Evolutionary conservation across 2,113 vertebrate species (phyloP).

Genomic region (Haemorhous mexicanus): DNA sequence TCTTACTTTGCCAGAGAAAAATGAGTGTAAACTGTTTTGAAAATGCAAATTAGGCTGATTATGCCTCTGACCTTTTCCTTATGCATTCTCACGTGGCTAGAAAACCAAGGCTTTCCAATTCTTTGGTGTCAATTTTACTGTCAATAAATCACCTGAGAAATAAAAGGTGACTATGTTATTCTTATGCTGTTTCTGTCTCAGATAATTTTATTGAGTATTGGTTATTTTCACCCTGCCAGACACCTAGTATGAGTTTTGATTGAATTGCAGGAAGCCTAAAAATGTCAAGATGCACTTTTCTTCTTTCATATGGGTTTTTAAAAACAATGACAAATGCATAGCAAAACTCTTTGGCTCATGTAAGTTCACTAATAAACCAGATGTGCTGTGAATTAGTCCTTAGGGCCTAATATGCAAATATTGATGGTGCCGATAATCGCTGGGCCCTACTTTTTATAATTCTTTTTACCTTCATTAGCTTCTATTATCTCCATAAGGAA

Average conservation of each 20-base stretch:
- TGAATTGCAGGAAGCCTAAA: neutral
- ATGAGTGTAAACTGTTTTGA: neutral
- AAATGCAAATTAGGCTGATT: neutral
- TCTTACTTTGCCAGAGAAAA: neutral
- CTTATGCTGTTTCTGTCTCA: neutral
- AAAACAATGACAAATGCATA: conserved; percentile 43
- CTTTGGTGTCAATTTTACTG: neutral
- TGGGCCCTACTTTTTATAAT: conserved; percentile 60
- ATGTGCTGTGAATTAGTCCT: conserved; percentile 45
- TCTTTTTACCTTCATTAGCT: conserved; percentile 70
- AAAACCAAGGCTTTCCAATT: neutral
- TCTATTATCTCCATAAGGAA: conserved; percentile 61
- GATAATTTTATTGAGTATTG: neutral
- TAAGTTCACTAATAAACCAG: conserved; percentile 56
- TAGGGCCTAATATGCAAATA: conserved; percentile 66
- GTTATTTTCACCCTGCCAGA: neutral
- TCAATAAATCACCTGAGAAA: neutral
- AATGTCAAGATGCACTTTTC: neutral
- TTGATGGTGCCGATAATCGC: conserved; percentile 60
- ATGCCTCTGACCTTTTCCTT: neutral
- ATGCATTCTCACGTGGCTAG: neutral
- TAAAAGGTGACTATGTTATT: neutral
- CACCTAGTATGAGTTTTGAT: neutral
- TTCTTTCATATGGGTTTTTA: neutral
- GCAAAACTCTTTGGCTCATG: conserved; percentile 27